Conservation (phyloP, 2,888 invertebrate genomes). For the Dryococelus australis region DNA sequence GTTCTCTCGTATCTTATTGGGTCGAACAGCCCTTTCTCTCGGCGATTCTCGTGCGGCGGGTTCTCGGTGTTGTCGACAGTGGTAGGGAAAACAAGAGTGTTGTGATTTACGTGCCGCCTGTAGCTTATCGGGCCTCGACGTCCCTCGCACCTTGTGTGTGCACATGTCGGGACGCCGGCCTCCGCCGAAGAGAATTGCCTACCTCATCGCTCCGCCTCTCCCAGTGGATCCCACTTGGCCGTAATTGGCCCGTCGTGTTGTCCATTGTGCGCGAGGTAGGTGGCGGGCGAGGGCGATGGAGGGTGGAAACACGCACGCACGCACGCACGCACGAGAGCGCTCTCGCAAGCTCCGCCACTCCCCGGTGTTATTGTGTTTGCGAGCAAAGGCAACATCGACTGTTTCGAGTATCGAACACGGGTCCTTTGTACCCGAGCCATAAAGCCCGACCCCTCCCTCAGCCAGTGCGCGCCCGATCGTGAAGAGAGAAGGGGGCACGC, state of each 20-base stretch:
- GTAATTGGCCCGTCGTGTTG: constrained; percentile 10
- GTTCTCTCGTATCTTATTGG: no score
- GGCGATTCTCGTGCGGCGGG: no score
- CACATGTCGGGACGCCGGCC: not conserved
- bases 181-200: not conserved
- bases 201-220: not conserved
- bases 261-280: not conserved
- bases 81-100: no score
- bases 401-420: constrained; percentile 29
- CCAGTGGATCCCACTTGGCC: not conserved
- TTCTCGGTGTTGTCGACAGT: no score
- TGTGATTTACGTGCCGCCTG: no score
- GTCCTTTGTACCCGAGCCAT: constrained; percentile 19
- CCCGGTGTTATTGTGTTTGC: constrained; percentile 22
- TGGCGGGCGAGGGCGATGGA: not conserved
- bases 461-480: not conserved
- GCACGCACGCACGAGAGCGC: not conserved
- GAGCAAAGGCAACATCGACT: constrained; percentile 27
- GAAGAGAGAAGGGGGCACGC: not conserved
- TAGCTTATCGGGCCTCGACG: not conserved
- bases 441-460: not conserved
- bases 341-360: not conserved
- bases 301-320: not conserved
- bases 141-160: not conserved
- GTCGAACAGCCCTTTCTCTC: no score